Evolutionary conservation across 1,140 invertebrate genomes (phyloP).

Genomic region (Drosophila chauvacae): DNA sequence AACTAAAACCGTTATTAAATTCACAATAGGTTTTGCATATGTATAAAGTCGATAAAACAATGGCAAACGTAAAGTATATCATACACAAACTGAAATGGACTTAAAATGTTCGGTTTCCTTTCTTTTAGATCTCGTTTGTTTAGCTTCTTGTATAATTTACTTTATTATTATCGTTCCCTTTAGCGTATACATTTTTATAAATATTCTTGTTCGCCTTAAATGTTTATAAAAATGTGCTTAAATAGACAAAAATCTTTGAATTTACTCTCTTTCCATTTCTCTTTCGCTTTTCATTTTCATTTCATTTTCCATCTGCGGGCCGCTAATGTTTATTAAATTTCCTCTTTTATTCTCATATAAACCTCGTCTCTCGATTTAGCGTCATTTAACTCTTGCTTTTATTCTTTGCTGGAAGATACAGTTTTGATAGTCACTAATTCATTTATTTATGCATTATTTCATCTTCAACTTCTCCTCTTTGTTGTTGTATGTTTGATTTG

Average conservation of each 20-base stretch:
- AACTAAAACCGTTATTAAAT: constrained; percentile 14
- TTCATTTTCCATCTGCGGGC: constrained; percentile 38
- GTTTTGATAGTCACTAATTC: constrained; percentile 85
- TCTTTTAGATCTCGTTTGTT: constrained; percentile 37
- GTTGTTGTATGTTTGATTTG: constrained; percentile 57
- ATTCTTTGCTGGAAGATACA: constrained; percentile 84
- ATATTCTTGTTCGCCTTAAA: constrained; percentile 70
- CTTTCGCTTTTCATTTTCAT: constrained; percentile 15
- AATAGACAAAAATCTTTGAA: constrained; percentile 81
- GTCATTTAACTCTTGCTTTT: constrained; percentile 64
- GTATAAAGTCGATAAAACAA: constrained; percentile 25
- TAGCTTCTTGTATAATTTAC: constrained; percentile 72
- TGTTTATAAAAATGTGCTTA: constrained; percentile 82
- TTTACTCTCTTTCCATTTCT: constrained; percentile 54
- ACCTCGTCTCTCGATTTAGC: constrained; percentile 61
- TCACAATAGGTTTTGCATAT: constrained; percentile 19
- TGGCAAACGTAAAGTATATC: constrained; percentile 17
- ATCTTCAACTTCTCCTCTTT: constrained; percentile 23
- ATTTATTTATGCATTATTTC: constrained; percentile 75
- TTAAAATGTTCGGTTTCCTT: constrained; percentile 17
- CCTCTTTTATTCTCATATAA: constrained; percentile 60
- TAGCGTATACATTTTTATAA: constrained; percentile 82
- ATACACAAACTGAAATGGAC: constrained; percentile 29
- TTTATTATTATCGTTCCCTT: constrained; percentile 75
- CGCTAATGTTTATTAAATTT: constrained; percentile 62